Evolutionary conservation across 2,113 vertebrate species (phyloP), one percentile per base, ranked within the genome.

Genomic region (Phylloscopus trochilus): DNA sequence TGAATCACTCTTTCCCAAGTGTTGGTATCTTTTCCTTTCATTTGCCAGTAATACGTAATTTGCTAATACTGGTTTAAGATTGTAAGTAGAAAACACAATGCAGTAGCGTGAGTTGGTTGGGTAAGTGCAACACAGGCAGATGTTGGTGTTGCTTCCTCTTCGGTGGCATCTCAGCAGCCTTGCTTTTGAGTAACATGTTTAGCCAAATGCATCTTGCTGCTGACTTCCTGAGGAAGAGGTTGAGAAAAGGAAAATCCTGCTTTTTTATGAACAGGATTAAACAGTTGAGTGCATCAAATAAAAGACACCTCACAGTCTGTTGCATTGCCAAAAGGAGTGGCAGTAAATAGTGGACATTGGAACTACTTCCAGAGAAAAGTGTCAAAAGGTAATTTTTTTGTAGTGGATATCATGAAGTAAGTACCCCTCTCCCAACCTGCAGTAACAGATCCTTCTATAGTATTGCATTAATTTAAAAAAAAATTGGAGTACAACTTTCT

Each of bases 61-160:
- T 66, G 15, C 15, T 47, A 47, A 14, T 47, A 10, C 10, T 30
- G 43, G 4, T 30, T 1, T 30, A 16, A 58, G 37, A 39, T 2
- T 53, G 5, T n/a, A 55, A 19, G 39, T 16, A 31, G 56, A 26
- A 53, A 84, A 39, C 20, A 31, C 0, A 0, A 17, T 13, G 35
- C 19, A 15, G 24, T 37, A 28, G 20, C 0, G 1, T 41, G 37
- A 41, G 14, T 15, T 68, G 37, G 21, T 30, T 3, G 0, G 8
- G 27, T 35, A 31, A 58, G 43, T 9, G 3, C 35, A 69, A 6
- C 0, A 2, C n/a, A 21, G 53, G 59, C 63, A 66, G 51, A 26
- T 22, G 24, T 9, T 64, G 60, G 5, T 39, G 15, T 55, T 64
- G 33, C n/a, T 72, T 53, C 37, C 51, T 33, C 27, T 74, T 62